Evolutionary conservation across 2,113 vertebrate genomes (phyloP), one percentile per base, ranked within the genome.

Genomic region (Atrichornis clamosus): DNA sequence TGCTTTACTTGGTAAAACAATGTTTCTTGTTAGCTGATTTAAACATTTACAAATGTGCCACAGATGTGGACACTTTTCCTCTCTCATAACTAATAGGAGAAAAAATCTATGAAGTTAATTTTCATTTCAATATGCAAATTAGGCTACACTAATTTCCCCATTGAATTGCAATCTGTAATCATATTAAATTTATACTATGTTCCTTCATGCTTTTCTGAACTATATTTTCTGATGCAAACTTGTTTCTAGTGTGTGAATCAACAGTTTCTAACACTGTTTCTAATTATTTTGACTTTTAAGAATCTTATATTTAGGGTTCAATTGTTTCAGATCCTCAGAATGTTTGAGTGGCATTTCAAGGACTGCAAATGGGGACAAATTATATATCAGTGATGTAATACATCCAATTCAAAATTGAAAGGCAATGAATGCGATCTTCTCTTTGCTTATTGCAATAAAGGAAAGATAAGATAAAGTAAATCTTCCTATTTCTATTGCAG

Each of bases 111-210:
- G 84, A 95, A 94, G 90, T 96, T 95, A 64, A 80, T 95, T 97
- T 98, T 97, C 7, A 91, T 92, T 97, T 97, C 50, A 95, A 97
- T 97, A 96, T 96, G 84, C 67, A 97, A 92, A 97, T 97, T 93
- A 97, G 17, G 26, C 53, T 74, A 88, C 72, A 92, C 37, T 44
- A 6, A 93, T 96, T 96, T 95, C 77, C 69, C 89, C 33, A 49
- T 90, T 96, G 84, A 27, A 33, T 93, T 89, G 95, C 85, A 96
- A 90, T 93, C 84, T 90, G 77, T 95, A 97, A 97, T 97, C 92
- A 95, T 74, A 86, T 56, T 78, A 95, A 97, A 97, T 91, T 89
- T 94, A 93, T 82, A 72, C 13, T 50, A 5, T 47, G 27, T 83
- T 94, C 70, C 67, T 95, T 92, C 79, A 85, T 95, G 78, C 46